Evolutionary conservation across 2,888 invertebrate genomes (phyloP).

Genomic region (Polyommatus iphigenia): DNA sequence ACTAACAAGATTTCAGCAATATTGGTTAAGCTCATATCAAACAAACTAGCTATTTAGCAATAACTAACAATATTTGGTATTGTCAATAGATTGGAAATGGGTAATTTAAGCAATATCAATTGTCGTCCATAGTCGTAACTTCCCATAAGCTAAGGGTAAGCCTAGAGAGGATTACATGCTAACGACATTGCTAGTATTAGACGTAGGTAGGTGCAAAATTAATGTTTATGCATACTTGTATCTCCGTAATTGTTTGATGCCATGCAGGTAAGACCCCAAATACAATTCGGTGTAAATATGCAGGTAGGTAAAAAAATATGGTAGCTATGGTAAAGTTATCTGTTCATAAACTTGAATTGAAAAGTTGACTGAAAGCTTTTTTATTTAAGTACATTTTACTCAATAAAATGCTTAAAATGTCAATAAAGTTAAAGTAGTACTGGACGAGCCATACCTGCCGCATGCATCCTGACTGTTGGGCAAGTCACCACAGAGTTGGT

Average conservation of each 20-base stretch:
- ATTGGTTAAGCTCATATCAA: neutral
- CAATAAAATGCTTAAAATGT: no score
- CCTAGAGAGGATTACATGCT: constrained; percentile 30
- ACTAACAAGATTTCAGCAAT: neutral
- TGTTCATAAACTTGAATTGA: neutral
- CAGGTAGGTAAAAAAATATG: neutral
- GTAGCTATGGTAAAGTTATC: neutral
- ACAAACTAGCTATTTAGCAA: neutral
- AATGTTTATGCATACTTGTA: constrained; percentile 18
- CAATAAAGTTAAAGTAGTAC: no score
- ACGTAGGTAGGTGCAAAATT: constrained; percentile 20
- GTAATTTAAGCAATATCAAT: constrained; percentile 32
- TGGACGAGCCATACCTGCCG: no score
- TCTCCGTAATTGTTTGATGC: constrained; percentile 10
- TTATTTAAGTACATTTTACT: no score
- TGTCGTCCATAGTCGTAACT: constrained; percentile 33
- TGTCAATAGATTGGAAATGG: constrained; percentile 37
- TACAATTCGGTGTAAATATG: neutral
- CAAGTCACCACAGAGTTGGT: no score
- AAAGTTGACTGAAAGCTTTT: neutral
- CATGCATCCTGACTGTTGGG: no score
- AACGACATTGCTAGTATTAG: constrained; percentile 29
- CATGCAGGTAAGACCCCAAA: neutral
- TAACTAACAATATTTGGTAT: constrained; percentile 14
- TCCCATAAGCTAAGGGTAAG: constrained; percentile 33